phyloP scores from a whole-genome alignment of 2,888 invertebrate genomes.

The Apodemia zela region DNA sequence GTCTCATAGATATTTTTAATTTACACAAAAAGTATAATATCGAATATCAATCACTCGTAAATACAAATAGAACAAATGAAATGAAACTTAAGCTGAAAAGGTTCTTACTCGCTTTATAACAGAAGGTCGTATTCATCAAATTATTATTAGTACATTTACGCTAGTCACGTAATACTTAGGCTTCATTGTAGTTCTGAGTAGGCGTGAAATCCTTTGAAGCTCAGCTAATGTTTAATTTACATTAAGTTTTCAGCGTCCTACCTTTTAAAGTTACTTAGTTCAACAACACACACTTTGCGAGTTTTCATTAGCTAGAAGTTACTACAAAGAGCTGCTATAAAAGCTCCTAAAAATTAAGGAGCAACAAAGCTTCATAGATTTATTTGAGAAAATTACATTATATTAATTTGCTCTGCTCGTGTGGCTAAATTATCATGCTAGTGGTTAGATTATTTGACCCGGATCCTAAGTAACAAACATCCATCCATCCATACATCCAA shows the following conservation, averaged over 20 bases:
- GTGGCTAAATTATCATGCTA: too few species aligned
- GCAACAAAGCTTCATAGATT: not conserved
- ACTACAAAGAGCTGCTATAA: not conserved
- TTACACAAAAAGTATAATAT: not conserved
- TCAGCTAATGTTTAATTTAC: constrained; percentile 4
- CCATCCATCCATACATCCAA: too few species aligned
- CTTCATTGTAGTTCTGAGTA: not conserved
- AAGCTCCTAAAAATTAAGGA: not conserved
- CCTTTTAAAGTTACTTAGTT: constrained; percentile 1
- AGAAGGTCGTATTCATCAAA: not conserved
- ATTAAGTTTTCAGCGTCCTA: not conserved
- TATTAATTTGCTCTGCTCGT: not conserved
- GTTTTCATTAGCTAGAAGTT: not conserved
- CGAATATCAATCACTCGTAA: not conserved
- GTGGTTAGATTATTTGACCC: too few species aligned
- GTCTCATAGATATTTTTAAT: not conserved
- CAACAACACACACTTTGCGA: not conserved
- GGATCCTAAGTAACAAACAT: too few species aligned
- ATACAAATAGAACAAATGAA: not conserved
- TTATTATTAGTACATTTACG: not conserved
- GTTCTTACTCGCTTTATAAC: too few species aligned
- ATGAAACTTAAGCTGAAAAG: not conserved
- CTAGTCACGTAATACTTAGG: constrained; percentile 5
- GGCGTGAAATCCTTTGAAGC: not conserved
- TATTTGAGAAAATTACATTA: not conserved